Conservation (phyloP, 2,113 vertebrate species). For the Salvator merianae region DNA sequence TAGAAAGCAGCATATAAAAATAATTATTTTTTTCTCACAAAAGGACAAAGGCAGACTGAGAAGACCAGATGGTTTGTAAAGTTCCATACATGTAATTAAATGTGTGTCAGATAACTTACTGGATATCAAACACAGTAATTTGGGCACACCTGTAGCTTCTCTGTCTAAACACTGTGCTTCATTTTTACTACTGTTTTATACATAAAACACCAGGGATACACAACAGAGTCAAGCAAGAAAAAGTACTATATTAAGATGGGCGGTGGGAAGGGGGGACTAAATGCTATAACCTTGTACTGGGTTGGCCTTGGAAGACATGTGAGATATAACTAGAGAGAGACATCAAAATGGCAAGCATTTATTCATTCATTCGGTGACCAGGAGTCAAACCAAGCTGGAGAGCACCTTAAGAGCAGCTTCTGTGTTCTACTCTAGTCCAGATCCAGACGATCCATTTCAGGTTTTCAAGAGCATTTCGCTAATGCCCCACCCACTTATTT, state of each 20-base stretch:
- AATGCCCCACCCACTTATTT: conserved; percentile 17
- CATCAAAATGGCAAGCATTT: no score
- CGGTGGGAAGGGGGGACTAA: no score
- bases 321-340: no score
- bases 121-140: background rate
- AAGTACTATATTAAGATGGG: no score
- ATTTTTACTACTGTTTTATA: background rate
- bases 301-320: background rate
- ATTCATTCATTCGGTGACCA: no score
- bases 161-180: no score
- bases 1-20: background rate
- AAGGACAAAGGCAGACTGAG: background rate
- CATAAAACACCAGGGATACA: background rate
- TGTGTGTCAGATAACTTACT: background rate
- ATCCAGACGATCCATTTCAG: background rate
- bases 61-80: background rate
- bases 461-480: background rate
- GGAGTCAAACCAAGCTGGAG: background rate
- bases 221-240: background rate
- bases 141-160: background rate
- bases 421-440: background rate
- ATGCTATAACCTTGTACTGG: background rate
- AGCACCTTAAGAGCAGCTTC: no score
- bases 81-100: background rate
- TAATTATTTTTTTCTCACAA: background rate